phyloP scores from a whole-genome alignment of 2,888 invertebrate species.

The Acrobasis repandana region DNA sequence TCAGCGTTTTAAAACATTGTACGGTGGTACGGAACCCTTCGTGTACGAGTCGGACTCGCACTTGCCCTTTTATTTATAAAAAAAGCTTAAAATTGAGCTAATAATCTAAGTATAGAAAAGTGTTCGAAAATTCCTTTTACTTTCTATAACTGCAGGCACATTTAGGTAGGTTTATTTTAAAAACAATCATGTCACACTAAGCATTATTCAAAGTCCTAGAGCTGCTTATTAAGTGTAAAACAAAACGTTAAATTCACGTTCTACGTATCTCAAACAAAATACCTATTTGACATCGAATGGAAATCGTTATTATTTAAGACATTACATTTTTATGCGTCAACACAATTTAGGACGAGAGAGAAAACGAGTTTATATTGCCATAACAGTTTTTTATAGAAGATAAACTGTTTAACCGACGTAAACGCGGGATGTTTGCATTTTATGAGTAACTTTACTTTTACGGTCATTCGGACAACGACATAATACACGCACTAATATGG shows the following conservation, averaged over 20 bases:
- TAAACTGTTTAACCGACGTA: conserved; percentile 53
- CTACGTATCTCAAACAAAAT: conserved; percentile 5
- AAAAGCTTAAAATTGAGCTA: too few species aligned
- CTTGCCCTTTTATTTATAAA: too few species aligned
- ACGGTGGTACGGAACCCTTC: too few species aligned
- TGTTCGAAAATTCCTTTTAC: too few species aligned
- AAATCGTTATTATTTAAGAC: conserved; percentile 50
- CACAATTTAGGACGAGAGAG: conserved; percentile 42
- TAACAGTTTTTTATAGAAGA: conserved; percentile 57
- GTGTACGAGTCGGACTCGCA: too few species aligned
- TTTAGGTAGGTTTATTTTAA: too few species aligned
- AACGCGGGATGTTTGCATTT: conserved; percentile 36
- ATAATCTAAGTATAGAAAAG: too few species aligned
- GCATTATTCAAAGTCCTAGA: neutral
- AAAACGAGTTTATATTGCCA: conserved; percentile 56
- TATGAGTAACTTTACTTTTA: conserved; percentile 35
- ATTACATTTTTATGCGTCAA: conserved; percentile 48
- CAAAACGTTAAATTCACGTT: conserved; percentile 4
- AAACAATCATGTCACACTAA: too few species aligned
- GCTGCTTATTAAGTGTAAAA: neutral
- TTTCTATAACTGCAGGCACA: too few species aligned
- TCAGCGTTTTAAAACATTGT: too few species aligned
- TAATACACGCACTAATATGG: conserved; percentile 8
- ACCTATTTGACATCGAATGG: conserved; percentile 28
- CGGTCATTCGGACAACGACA: conserved; percentile 19